A percentile compares a stretch with the other conserved stretches of the same genome.
Conservation (phyloP, 2,113 vertebrate genomes). For the Toxotes chatareus region DNA sequence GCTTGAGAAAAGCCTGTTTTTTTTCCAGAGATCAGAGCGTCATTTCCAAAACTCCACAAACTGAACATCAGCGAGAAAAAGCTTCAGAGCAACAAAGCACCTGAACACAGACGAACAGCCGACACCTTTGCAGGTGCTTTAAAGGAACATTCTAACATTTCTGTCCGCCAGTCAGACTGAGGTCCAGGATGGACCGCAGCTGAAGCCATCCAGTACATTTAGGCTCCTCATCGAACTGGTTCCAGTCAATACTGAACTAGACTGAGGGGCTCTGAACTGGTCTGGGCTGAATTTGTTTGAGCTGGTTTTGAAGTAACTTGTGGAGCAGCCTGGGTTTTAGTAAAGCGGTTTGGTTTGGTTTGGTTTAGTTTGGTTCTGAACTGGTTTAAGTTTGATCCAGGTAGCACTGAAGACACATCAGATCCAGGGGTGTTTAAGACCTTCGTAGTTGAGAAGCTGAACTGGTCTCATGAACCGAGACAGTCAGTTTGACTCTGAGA, state of each 20-base stretch:
- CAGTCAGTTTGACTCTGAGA: neutral
- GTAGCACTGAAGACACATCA: neutral
- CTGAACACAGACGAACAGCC: neutral
- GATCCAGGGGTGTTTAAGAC: neutral
- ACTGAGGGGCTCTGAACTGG: neutral
- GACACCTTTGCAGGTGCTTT: no score
- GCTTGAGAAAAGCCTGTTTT: constrained; percentile 31
- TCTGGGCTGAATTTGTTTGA: neutral
- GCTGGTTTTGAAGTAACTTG: neutral
- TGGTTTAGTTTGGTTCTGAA: neutral
- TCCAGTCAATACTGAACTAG: neutral
- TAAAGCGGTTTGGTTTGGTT: neutral
- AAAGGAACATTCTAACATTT: no score
- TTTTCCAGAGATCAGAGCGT: constrained; percentile 10
- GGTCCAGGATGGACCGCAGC: no score
- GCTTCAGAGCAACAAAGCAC: neutral
- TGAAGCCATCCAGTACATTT: neutral
- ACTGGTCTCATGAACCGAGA: neutral
- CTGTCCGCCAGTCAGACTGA: neutral
- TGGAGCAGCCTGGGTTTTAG: neutral
- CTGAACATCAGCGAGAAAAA: constrained; percentile 13
- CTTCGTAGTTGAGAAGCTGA: neutral
- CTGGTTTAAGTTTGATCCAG: neutral
- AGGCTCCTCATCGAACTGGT: neutral
- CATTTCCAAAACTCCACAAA: constrained; percentile 5